Percentiles rank a stretch among this genome's conserved stretches.
phyloP scores from a whole-genome alignment of 2,888 invertebrate species.

The Synergus japonicus region DNA sequence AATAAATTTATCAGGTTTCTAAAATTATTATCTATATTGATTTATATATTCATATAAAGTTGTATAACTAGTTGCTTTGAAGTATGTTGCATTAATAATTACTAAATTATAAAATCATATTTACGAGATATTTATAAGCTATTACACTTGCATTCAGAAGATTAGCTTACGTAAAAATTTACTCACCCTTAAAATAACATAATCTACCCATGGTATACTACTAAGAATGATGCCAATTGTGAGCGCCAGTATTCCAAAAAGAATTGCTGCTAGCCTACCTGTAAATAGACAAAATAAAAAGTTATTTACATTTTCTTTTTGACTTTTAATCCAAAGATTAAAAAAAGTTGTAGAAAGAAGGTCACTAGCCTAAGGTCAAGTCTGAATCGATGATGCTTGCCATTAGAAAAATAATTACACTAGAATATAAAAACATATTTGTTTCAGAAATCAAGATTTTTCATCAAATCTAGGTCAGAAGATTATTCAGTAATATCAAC shows the following conservation, averaged over 20 bases:
- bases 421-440: background rate
- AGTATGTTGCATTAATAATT: background rate
- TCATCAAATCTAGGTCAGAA: background rate
- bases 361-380: background rate
- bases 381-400: background rate
- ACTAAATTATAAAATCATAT: background rate
- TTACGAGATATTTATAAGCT: background rate
- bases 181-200: conserved; percentile 89
- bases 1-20: background rate
- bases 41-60: background rate
- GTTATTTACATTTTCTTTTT: background rate
- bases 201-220: conserved; percentile 93
- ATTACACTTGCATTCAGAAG: too few species aligned
- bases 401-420: background rate
- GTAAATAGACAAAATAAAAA: conserved; percentile 77
- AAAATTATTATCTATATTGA: background rate
- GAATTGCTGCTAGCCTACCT: conserved; percentile 89
- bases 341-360: conserved; percentile 9
- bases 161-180: background rate
- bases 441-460: background rate
- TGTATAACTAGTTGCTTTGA: background rate
- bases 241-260: conserved; percentile 89
- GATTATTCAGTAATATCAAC: conserved; percentile 4
- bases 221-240: conserved; percentile 89
- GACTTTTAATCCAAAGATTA: conserved; percentile 41